phyloP scores from a whole-genome alignment of 2,888 invertebrate genomes.

The Dastarcus helophoroides region DNA sequence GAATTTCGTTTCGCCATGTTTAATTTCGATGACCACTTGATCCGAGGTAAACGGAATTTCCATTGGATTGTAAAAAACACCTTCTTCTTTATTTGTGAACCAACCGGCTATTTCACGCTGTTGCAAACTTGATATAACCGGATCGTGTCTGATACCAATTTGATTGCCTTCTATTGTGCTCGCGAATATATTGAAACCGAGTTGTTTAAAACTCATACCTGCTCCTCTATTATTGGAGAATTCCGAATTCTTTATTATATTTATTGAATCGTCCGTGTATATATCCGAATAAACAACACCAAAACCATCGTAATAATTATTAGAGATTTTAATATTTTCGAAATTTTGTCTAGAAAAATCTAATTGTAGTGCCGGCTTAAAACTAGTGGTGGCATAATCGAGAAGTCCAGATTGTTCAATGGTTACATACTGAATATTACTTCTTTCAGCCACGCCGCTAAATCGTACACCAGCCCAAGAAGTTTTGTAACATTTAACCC shows the following conservation, averaged over 20 bases:
- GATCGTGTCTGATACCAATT: conserved; percentile 88
- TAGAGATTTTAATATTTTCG: conserved; percentile 66
- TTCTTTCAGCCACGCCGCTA: conserved; percentile 76
- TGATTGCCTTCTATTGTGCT: conserved; percentile 74
- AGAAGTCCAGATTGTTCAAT: conserved; percentile 88
- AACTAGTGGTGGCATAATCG: conserved; percentile 79
- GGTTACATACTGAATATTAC: conserved; percentile 76
- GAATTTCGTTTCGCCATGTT: conserved; percentile 60
- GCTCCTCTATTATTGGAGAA: conserved; percentile 76
- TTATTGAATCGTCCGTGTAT: conserved; percentile 71
- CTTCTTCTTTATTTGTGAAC: conserved; percentile 65
- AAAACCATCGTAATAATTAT: conserved; percentile 87
- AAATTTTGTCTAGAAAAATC: conserved; percentile 75
- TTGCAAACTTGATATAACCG: conserved; percentile 68
- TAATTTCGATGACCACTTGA: conserved; percentile 25
- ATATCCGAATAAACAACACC: conserved; percentile 92
- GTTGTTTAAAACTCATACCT: conserved; percentile 80
- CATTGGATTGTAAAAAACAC: conserved; percentile 63
- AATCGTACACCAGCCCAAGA: conserved; percentile 92
- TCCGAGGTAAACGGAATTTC: conserved; percentile 53
- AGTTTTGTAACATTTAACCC: conserved; percentile 77
- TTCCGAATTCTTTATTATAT: conserved; percentile 72
- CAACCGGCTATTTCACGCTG: conserved; percentile 90
- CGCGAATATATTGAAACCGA: conserved; percentile 70
- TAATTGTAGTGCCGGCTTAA: conserved; percentile 82